Evolutionary conservation across 2,797 vertebrate species (phyloP), one percentile per base, ranked within the genome.

Genomic region (Danionella dracula): DNA sequence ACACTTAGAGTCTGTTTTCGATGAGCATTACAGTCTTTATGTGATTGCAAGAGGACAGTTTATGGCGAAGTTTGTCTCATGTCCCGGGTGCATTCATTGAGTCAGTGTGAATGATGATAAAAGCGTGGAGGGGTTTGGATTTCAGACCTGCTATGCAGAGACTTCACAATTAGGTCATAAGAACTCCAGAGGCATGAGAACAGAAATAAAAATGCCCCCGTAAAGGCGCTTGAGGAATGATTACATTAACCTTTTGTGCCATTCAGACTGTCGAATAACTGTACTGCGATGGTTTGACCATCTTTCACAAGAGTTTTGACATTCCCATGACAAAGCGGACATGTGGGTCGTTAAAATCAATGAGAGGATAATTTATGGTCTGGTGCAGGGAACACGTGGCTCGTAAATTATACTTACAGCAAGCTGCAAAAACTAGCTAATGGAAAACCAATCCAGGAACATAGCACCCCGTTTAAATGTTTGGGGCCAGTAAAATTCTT

Each of bases 161-260:
- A 61, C 58, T 61, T 61, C 58, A 49, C 58, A 61, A 61, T 61
- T 49, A 61, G 58, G 58, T 49, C 58, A 61, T 38, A 61, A 61
- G 58, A 61, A 61, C 20, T 31, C 45, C 37, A 20, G 9, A 37
- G 44, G 45, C 58, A 29, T 61, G 44, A 49, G 58, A 61, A 61
- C 44, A 29, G 44, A 44, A 61, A 61, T 61, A 61, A 61, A 16
- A 61, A 20, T 68, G 13, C 35, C 29, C 40, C 54, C 4, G 15
- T 13, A 34, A 8, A 69, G 29, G 51, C 42, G 9, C 27, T 16
- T 68, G 74, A 51, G 41, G 42, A 66, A 56, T 56, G 19, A 45
- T 48, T 66, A 37, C 5, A 57, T 55, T 66, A 37, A 9, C 21
- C 21, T 56, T 19, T 32, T 56, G 63, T 46, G 37, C 12, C 23